These are phyloP conservation scores for Lepus europaeus DNA, from an alignment of 2,113 vertebrate genomes.

Conservation along the genomic window DNA sequence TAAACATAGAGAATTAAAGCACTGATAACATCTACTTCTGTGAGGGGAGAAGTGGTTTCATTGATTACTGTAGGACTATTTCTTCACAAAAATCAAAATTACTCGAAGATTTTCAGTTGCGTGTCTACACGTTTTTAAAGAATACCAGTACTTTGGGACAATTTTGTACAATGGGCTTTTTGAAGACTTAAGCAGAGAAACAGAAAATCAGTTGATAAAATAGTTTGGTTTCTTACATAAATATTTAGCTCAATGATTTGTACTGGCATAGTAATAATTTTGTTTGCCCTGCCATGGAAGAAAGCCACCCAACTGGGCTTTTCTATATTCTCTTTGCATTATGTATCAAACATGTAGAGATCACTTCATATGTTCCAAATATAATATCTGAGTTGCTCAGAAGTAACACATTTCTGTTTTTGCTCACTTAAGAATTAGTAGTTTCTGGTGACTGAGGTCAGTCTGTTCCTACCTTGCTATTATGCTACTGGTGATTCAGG, in stretches of 20 bases:
- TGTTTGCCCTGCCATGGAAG: conserved; percentile 45
- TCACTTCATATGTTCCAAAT: background rate
- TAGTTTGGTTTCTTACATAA: background rate
- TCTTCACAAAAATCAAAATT: conserved; percentile 25
- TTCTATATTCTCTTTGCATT: conserved; percentile 10
- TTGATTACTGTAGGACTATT: conserved; percentile 12
- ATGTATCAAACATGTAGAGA: background rate
- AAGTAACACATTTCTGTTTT: conserved; percentile 43
- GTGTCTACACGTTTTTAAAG: conserved; percentile 2
- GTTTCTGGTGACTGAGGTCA: conserved; percentile 7
- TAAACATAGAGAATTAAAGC: conserved; percentile 17
- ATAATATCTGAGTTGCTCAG: background rate
- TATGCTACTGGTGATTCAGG: conserved; percentile 22
- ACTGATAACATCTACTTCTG: background rate
- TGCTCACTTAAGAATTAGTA: background rate
- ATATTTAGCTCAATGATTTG: conserved; percentile 53
- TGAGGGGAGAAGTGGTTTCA: background rate
- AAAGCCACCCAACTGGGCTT: background rate
- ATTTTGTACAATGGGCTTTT: background rate
- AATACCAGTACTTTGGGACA: background rate
- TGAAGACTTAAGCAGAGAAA: conserved; percentile 46
- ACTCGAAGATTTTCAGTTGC: background rate
- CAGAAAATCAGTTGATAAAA: conserved; percentile 6
- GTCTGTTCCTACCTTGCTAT: conserved; percentile 4
- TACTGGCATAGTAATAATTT: background rate